Base-by-base conservation (phyloP, 2,888 invertebrate genomes). In the Byasa hedistus region DNA sequence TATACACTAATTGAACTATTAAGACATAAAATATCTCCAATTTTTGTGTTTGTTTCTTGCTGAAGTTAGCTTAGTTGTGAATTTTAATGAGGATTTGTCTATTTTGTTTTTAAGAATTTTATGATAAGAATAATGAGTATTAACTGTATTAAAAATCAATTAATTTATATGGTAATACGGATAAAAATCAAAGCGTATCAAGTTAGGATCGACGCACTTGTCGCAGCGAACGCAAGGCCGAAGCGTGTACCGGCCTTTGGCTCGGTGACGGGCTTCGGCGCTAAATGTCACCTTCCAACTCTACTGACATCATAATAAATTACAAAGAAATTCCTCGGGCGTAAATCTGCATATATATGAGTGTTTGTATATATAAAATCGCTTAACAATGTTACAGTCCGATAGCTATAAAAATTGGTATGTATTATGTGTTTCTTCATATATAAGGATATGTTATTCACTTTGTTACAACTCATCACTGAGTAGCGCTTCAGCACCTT, bases 211-310 rank as follows among this genome's bases (percentile, higher is more conserved):
- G 59, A 56, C 24, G 64, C 89, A 90, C 89, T 86, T 89, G 89
- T 87, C 81, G 78, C 76, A 71, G 76, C 77, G 77, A 74, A 75
- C 73, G 78, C 89, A 87, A 90, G 90, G 89, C 80, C 85, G 79
- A 72, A 68, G 74, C 77, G 75, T 71, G 76, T 76, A 79, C 85
- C 84, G 64, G 67, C 87, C 87, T 87, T 84, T 73, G 65, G 66
- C 61, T 73, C 74, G 76, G 86, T 81, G 88, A 83, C 93, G 89
- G 81, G 93, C 89, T 44, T 24, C 62, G 70, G 70, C 61, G 68
- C 65, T 71, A 73, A 73, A 74, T 73, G 73, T 70, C 72, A 70
- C 44, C 64, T 58, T 68, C 55, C 68, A 64, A n/a, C 60, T 39
- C 21, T 57, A 52, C 61, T 70, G 71, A 71, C 70, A 69, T 68